Percentiles rank a stretch among this genome's conserved stretches.
Evolutionary conservation across 2,797 vertebrate genomes (phyloP).

Genomic region (Thamnophis elegans): DNA sequence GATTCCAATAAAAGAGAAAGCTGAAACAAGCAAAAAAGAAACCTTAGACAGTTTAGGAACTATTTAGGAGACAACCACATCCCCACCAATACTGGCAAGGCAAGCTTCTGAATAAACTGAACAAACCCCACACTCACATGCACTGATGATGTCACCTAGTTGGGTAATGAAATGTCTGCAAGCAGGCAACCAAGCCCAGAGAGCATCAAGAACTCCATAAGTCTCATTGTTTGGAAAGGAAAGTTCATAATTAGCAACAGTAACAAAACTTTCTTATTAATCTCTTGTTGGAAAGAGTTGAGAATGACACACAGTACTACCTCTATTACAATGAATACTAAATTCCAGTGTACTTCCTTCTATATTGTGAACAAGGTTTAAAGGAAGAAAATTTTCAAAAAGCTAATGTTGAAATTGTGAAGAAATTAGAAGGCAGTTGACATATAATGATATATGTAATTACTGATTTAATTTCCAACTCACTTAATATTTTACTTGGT

Average conservation of each 20-base stretch:
- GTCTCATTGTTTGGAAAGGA: not conserved
- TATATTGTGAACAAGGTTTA: not conserved
- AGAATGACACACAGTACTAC: not conserved
- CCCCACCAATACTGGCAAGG: not conserved
- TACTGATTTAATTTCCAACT: not conserved
- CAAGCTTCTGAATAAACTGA: not conserved
- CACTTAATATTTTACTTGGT: slow-evolving; percentile 12
- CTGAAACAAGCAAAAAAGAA: not conserved
- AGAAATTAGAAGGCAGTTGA: not conserved
- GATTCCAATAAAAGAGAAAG: not conserved
- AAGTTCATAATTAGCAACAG: not conserved
- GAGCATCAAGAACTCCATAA: not conserved
- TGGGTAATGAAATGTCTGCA: not conserved
- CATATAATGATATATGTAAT: not conserved
- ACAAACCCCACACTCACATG: not conserved
- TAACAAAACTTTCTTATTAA: not conserved
- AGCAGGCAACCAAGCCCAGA: not conserved
- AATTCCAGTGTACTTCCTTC: not conserved
- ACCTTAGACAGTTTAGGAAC: not conserved
- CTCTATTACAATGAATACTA: not conserved
- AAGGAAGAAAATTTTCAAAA: not conserved
- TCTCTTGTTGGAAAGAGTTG: not conserved
- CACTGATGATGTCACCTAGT: not conserved
- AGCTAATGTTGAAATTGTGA: not conserved
- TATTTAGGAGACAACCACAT: not conserved